A percentile compares a stretch with the other conserved stretches of the same genome.
Evolutionary conservation across 2,888 invertebrate species (phyloP).

Genomic region (Cantharis flavilabris): DNA sequence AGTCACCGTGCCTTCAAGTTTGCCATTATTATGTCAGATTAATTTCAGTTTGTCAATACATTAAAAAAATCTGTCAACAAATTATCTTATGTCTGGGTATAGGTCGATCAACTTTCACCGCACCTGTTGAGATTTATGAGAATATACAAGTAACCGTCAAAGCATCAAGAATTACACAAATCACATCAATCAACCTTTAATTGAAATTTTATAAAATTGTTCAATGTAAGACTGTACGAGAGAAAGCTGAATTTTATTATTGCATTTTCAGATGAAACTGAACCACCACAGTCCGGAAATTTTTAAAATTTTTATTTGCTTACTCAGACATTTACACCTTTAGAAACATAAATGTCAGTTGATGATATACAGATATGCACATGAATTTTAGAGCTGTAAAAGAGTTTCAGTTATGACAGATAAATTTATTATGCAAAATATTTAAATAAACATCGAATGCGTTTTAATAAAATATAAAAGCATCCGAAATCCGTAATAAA

Average conservation of each 20-base stretch:
- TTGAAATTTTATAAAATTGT: background rate
- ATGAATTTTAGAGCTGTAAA: background rate
- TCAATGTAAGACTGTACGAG: background rate
- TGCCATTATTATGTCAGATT: conserved; percentile 1
- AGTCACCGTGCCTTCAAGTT: background rate
- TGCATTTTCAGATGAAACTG: background rate
- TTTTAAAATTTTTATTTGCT: background rate
- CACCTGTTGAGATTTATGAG: conserved; percentile 13
- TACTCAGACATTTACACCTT: background rate
- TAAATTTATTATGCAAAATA: background rate
- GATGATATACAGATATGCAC: background rate
- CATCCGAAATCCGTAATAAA: background rate
- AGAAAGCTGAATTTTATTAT: background rate
- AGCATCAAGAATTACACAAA: background rate
- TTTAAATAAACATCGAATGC: background rate
- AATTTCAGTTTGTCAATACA: background rate
- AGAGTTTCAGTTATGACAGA: background rate
- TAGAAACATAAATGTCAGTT: background rate
- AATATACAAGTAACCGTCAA: conserved; percentile 7
- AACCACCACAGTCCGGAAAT: background rate
- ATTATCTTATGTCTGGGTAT: conserved; percentile 4
- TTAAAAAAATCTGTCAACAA: conserved; percentile 9
- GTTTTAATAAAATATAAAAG: background rate
- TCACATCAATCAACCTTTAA: conserved; percentile 3
- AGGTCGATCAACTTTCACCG: conserved; percentile 12